phyloP scores from a whole-genome alignment of 2,113 vertebrate genomes.

The Ophthalmolycus amberensis region DNA sequence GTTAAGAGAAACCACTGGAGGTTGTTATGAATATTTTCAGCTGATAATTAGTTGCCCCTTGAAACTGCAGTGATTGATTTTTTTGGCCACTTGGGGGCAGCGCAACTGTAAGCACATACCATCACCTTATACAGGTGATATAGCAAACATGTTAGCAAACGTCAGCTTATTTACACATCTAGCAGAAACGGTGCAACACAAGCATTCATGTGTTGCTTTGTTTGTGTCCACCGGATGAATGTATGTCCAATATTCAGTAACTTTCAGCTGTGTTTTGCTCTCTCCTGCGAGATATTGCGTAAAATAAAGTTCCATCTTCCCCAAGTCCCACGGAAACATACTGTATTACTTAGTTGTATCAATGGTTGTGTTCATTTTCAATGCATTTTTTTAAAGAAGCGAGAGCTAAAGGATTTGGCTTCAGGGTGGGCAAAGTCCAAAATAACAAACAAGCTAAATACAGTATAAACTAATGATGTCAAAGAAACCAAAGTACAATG shows the following conservation, averaged over 20 bases:
- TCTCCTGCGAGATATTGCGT: not conserved
- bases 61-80: not conserved
- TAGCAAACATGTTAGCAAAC: not conserved
- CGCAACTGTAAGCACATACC: not conserved
- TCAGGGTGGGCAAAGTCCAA: not conserved
- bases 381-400: not conserved
- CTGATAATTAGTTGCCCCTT: not conserved
- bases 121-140: not conserved
- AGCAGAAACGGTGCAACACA: not conserved
- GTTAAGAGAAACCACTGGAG: not conserved
- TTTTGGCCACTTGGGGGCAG: constrained; percentile 15
- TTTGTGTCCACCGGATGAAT: not conserved
- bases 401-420: not conserved
- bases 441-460: not conserved
- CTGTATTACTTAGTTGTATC: not conserved
- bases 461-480: not conserved
- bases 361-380: not conserved
- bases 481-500: not conserved
- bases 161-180: constrained; percentile 6
- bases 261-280: constrained; percentile 1
- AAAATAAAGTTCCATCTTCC: not conserved
- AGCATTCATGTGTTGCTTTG: not conserved
- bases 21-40: not conserved
- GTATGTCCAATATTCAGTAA: not conserved
- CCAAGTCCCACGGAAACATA: not conserved